Evolutionary conservation across 2,888 invertebrate genomes (phyloP).

Genomic region (Cylindroiulus punctatus): DNA sequence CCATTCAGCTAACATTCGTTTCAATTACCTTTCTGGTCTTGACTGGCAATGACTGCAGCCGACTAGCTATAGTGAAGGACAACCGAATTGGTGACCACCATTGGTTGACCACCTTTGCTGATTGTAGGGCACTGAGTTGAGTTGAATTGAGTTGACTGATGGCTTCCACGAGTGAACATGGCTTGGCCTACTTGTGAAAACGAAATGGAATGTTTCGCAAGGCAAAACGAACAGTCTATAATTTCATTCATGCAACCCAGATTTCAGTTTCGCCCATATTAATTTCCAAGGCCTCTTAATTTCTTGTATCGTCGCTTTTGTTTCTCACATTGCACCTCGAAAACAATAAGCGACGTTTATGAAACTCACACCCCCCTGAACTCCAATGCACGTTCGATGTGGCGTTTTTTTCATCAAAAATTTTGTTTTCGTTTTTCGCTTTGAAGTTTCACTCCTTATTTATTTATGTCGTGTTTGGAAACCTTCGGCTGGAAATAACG

Average conservation of each 20-base stretch:
- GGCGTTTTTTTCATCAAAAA: background rate
- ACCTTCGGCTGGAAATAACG: conserved; percentile 48
- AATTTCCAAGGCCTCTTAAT: conserved; percentile 23
- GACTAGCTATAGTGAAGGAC: too few species aligned
- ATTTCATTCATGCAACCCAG: conserved; percentile 27
- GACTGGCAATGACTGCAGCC: too few species aligned
- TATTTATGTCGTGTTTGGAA: conserved; percentile 51
- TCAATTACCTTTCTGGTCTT: too few species aligned
- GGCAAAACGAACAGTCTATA: background rate
- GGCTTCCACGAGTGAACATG: background rate
- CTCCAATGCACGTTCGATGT: background rate
- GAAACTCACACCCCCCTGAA: background rate
- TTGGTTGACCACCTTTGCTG: background rate
- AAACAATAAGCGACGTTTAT: conserved; percentile 11
- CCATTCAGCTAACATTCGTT: too few species aligned
- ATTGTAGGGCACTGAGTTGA: too few species aligned
- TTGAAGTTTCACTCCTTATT: conserved; percentile 46
- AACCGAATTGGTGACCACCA: background rate
- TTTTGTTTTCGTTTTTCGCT: conserved; percentile 5
- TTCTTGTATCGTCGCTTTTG: background rate
- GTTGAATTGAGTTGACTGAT: too few species aligned
- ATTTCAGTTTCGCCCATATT: conserved; percentile 40
- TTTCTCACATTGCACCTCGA: conserved; percentile 12
- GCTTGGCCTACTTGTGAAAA: conserved; percentile 9
- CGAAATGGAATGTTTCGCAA: background rate